Conservation (phyloP, 2,113 vertebrate species). For the Trinectes maculatus region DNA sequence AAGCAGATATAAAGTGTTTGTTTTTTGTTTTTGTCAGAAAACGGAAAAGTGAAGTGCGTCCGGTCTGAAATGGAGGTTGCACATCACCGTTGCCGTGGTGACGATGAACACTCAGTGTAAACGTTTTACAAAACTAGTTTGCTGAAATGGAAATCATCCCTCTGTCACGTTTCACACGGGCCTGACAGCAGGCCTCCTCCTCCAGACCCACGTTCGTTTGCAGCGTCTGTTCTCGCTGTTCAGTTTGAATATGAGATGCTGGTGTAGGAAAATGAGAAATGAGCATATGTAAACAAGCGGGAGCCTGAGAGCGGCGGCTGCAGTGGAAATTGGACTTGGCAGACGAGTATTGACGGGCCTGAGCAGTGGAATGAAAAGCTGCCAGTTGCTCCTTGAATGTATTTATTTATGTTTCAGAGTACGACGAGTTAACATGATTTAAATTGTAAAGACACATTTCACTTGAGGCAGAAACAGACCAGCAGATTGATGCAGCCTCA, state of each 20-base stretch:
- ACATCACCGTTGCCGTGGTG: too few species aligned
- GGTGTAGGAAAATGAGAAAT: constrained; percentile 27
- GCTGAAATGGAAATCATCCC: constrained; percentile 9
- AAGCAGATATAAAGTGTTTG: constrained; percentile 45
- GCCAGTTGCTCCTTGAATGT: constrained; percentile 18
- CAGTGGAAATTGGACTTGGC: constrained; percentile 61
- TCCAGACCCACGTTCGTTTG: too few species aligned
- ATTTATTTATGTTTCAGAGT: constrained; percentile 10
- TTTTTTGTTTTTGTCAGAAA: not conserved
- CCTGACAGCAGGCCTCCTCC: constrained; percentile 10
- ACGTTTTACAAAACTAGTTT: too few species aligned
- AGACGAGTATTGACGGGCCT: constrained; percentile 24
- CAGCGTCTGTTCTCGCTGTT: constrained; percentile 6
- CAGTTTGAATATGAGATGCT: constrained; percentile 18
- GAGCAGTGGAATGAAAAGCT: constrained; percentile 58
- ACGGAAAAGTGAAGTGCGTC: too few species aligned
- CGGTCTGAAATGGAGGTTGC: too few species aligned
- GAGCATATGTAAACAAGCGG: constrained; percentile 31
- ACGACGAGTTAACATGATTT: constrained; percentile 27
- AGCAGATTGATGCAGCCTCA: constrained; percentile 23
- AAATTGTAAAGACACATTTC: constrained; percentile 49
- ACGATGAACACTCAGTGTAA: too few species aligned
- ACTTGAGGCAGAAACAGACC: constrained; percentile 42
- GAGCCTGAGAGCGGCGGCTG: constrained; percentile 38
- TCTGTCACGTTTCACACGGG: too few species aligned